Percentiles rank a stretch among this genome's conserved stretches.
Conservation (phyloP, 2,888 invertebrate genomes). For the Neoascia interrupta region DNA sequence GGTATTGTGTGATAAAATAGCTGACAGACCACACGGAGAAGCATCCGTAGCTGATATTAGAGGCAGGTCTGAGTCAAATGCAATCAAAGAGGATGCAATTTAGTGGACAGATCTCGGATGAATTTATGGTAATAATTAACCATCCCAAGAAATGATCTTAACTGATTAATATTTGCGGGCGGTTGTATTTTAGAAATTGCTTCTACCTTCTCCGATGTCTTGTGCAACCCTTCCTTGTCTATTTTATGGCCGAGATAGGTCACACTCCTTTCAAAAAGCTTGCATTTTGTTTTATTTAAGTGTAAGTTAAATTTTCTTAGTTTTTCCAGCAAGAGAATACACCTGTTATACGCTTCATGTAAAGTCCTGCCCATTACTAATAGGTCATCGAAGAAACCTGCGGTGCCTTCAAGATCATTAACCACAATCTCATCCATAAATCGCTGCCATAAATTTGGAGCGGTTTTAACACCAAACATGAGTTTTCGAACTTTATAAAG, state of each 20-base stretch:
- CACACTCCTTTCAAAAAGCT: not conserved
- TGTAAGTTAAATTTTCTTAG: conserved; percentile 11
- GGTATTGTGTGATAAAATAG: conserved; percentile 51
- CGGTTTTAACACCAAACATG: conserved; percentile 22
- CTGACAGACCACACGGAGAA: not conserved
- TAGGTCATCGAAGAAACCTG: conserved; percentile 28
- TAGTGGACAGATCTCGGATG: not conserved
- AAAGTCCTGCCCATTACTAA: conserved; percentile 8
- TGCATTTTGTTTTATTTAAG: conserved; percentile 13
- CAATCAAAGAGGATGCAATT: not conserved
- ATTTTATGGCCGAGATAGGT: conserved; percentile 71
- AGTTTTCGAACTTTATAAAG: conserved; percentile 1
- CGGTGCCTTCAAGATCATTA: conserved; percentile 5
- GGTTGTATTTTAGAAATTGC: conserved; percentile 71
- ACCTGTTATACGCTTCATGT: conserved; percentile 8
- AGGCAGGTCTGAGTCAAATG: not conserved
- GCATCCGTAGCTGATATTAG: not conserved
- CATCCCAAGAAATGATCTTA: not conserved
- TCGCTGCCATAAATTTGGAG: conserved; percentile 23
- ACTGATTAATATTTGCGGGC: conserved; percentile 63
- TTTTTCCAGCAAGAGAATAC: not conserved
- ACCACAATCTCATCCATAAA: conserved; percentile 21
- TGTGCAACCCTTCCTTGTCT: conserved; percentile 71
- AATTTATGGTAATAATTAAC: not conserved
- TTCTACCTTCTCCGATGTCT: conserved; percentile 70